These are phyloP conservation scores for Taxidea taxus DNA, from an alignment of 2,113 vertebrate genomes.

Conservation along the genomic window DNA sequence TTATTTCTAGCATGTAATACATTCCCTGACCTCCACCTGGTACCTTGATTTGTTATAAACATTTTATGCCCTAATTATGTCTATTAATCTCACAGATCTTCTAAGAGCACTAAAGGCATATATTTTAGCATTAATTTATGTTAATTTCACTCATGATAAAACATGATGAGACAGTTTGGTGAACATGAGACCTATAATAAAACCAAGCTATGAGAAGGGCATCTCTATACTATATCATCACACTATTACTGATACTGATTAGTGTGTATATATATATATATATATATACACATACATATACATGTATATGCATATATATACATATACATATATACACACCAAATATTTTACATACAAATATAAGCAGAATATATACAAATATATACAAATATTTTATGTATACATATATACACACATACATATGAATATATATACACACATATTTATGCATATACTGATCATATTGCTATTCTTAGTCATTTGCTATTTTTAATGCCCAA, in stretches of 20 bases:
- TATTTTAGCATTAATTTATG: not conserved
- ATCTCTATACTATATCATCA: not conserved
- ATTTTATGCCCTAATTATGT: not conserved
- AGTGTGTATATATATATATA: too few relatives aligned
- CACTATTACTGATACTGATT: not conserved
- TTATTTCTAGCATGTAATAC: not conserved
- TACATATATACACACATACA: not conserved
- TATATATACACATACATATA: not conserved
- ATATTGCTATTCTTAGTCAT: not conserved
- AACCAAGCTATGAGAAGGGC: not conserved
- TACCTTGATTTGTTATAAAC: not conserved
- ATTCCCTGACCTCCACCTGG: not conserved
- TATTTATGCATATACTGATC: not conserved
- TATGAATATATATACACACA: not conserved
- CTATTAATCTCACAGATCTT: not conserved
- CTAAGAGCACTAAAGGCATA: not conserved
- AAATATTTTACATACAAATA: not conserved
- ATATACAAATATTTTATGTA: not conserved
- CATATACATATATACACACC: too few relatives aligned
- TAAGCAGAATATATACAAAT: not conserved
- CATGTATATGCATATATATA: too few relatives aligned
- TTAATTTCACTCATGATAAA: not conserved
- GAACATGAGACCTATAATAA: not conserved
- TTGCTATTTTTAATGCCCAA: not conserved
- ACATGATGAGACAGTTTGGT: not conserved